Base-by-base conservation (phyloP, 35 echinoderm and acorn worm genomes). In the Heliocidaris erythrogramma region DNA sequence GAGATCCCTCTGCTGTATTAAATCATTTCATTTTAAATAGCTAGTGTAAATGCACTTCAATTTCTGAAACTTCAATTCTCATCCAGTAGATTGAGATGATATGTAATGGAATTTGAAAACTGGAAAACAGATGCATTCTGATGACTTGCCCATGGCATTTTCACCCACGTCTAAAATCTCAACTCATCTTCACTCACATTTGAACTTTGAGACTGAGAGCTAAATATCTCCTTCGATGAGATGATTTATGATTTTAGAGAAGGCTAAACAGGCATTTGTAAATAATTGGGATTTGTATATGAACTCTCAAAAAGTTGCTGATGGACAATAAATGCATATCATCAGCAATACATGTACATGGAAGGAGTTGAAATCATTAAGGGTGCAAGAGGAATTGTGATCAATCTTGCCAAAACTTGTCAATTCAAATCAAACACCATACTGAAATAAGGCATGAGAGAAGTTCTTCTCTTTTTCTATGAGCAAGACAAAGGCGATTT, bases 71-170 rank as follows among this genome's bases (percentile, higher is more conserved):
- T 78, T 21, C 7, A 78, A 78, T 78, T 78, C 65, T 27, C 65
- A 78, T n/a, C 18, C 27, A 24, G 65, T 21, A 24, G 65, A 78
- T 78, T 18, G 18, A 78, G 65, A n/a, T 5, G 65, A 78, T 78
- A 78, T 78, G 65, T 78, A 78, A 78, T 78, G 65, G 65, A 78
- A 78, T 78, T 78, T 78, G 65, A 78, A 78, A 78, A 78, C 65
- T 78, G 65, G 65, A 78, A 78, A 78, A 78, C 65, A 78, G 65
- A 78, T 78, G 65, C n/a, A 78, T n/a, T n/a, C 27, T 78, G 52
- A 56, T 56, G 65, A n/a, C 65, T 27, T 78, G 65, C 65, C 65
- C 4, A 27, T 24, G 65, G 65, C 18, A 78, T 78, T n/a, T 78
- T 78, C 65, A 78, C 65, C 14, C 65, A 78, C 65, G 21, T 78